Base-by-base conservation (phyloP, 2,113 vertebrate genomes). In the Meles meles region DNA sequence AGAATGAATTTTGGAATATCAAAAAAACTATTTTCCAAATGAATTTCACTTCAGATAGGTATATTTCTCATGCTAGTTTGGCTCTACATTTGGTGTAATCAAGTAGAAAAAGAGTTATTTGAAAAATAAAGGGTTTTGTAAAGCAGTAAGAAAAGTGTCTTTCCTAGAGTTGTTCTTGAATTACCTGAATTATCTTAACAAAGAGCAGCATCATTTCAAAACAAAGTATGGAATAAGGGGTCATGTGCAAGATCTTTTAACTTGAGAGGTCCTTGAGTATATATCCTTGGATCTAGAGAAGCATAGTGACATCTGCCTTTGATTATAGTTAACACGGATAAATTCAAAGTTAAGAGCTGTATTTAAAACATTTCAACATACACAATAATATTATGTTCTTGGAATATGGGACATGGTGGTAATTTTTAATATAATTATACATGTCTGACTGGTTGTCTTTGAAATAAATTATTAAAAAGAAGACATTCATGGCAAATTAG, bases 391-490 rank as follows among this genome's bases (percentile, higher is more conserved):
- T 94, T 98, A 93, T 96, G 83, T 93, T 87, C 86, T 93, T 76
- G 67, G 79, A 88, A 83, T 74, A 92, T 74, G 86, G 90, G 42
- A 92, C 89, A 81, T 31, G 21, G 55, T 44, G 57, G 65, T 96
- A 92, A 93, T 97, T 96, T 95, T 97, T 96, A 98, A 94, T 14
- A 15, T 94, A 93, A 98, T 97, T 97, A 89, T 63, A 94, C 80
- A 76, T 83, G 80, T 92, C 77, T 86, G 44, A 85, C 49, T 93
- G 49, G 15, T 94, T 6, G 0, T 81, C 93, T 94, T 85, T 96
- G 92, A 96, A 96, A 97, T 79, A 92, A 94, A 98, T 93, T 97
- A 97, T 97, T 96, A 81, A 92, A 92, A 82, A 93, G 17, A 93
- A 93, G 72, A 52, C 63, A 92, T 86, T 95, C 29, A 18, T 96